phyloP scores from a whole-genome alignment of 1,140 invertebrate species.

The Drosophila tropicalis region DNA sequence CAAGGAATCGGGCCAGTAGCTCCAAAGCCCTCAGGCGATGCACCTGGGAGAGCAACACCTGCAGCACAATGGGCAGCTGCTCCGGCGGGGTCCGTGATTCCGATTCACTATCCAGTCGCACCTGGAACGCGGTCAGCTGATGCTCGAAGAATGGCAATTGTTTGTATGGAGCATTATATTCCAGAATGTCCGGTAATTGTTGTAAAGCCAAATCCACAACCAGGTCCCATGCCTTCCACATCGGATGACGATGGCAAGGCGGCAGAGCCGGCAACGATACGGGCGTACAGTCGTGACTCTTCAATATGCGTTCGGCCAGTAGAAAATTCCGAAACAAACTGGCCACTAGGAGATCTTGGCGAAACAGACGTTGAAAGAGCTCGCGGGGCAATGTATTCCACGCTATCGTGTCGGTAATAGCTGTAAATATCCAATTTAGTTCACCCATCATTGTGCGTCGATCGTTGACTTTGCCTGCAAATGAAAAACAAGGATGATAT shows the following conservation, averaged over 20 bases:
- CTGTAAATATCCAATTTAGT: constrained; percentile 99
- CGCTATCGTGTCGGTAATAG: constrained; percentile 99
- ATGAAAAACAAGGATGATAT: background rate
- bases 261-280: constrained; percentile 95
- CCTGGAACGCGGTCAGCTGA: constrained; percentile 99
- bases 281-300: constrained; percentile 97
- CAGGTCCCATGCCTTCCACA: constrained; percentile 99
- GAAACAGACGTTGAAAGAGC: constrained; percentile 97
- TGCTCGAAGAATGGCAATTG: constrained; percentile 98
- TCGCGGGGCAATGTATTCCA: constrained; percentile 97
- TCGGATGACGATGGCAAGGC: constrained; percentile 93
- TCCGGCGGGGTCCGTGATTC: constrained; percentile 93
- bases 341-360: constrained; percentile 98
- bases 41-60: constrained; percentile 98
- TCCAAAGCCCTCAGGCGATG: constrained; percentile 97
- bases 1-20: constrained; percentile 96
- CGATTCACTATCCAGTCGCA: constrained; percentile 94
- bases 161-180: constrained; percentile 86
- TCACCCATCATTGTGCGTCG: constrained; percentile 98
- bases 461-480: constrained; percentile 93
- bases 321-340: constrained; percentile 99
- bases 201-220: constrained; percentile 96
- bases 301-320: constrained; percentile 97
- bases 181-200: constrained; percentile 92
- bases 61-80: constrained; percentile 98